Evolutionary conservation across 2,888 invertebrate species (phyloP), one percentile per base, ranked within the genome.

Genomic region (Drosophila kambysellisi): DNA sequence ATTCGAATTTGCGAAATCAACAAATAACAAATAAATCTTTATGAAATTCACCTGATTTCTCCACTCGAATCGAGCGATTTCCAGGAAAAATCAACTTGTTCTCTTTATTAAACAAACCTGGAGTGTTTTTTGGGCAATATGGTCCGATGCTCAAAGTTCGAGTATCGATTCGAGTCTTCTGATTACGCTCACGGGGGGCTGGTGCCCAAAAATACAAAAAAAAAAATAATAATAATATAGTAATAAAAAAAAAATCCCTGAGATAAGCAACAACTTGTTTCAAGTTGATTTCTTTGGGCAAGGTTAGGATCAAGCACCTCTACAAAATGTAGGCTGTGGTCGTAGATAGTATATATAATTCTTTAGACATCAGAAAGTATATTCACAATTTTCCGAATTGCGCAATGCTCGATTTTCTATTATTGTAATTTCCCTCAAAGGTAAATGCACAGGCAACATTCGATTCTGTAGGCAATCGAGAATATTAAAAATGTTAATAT

Each of bases 11-110:
- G 70, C 53, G 71, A 76, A 75, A 70, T 77, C 82, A 69, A 76
- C 76, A 79, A 79, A 71, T 60, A 70, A 62, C 58, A 57, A 37
- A 29, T 20, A 29, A 20, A 20, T 20, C 56, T 79, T 86, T 77
- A 83, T 83, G 54, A 83, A 82, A 78, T 82, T 71, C 87, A 82
- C 82, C 77, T 86, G 87, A 84, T 84, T 84, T 84, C 72, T 76
- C 71, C 83, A 50, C 61, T 53, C 20, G 58, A 66, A 43, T 35
- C 25, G 20, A 35, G 29, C 35, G 50, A 67, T 58, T 81, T 81
- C 73, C 35, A 30, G 54, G 75, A 81, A 78, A 59, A 61, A 39
- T 20, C n/a, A 46, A 29, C 29, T 46, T 33, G 41, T 35, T 29
- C 33, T 52, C 1, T 3, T 29, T 29, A 9, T 11, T 66, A 73